Evolutionary conservation across 2,797 vertebrate species (phyloP).

Genomic region (Pristis pectinata): DNA sequence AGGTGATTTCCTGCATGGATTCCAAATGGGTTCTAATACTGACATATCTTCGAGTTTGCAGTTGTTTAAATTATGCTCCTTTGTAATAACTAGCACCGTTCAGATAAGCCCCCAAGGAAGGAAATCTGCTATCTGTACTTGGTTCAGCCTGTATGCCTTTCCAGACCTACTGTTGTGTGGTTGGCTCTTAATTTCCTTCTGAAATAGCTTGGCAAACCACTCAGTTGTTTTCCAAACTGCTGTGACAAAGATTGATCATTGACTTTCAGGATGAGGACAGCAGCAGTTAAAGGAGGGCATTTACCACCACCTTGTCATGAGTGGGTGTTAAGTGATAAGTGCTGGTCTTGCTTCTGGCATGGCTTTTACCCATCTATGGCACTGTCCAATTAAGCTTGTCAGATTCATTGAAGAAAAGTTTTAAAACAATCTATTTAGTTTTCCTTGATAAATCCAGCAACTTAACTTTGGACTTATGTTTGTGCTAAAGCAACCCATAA

Average conservation of each 20-base stretch:
- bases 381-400: neutral
- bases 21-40: neutral
- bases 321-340: too few species aligned
- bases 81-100: neutral
- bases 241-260: too few species aligned
- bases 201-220: too few species aligned
- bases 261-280: too few species aligned
- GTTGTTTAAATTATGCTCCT: neutral
- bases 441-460: conserved; percentile 35
- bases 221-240: too few species aligned
- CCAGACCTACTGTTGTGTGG: too few species aligned
- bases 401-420: too few species aligned
- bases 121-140: too few species aligned
- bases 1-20: neutral
- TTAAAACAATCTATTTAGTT: neutral
- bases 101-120: neutral
- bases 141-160: too few species aligned
- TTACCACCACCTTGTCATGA: too few species aligned
- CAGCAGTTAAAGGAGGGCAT: too few species aligned
- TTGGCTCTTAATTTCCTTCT: too few species aligned
- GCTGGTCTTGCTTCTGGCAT: neutral
- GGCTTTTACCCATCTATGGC: neutral
- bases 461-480: neutral
- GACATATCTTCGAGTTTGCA: neutral
- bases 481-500: neutral